Evolutionary conservation across 2,113 vertebrate species (phyloP).

Genomic region (Eublepharis macularius): DNA sequence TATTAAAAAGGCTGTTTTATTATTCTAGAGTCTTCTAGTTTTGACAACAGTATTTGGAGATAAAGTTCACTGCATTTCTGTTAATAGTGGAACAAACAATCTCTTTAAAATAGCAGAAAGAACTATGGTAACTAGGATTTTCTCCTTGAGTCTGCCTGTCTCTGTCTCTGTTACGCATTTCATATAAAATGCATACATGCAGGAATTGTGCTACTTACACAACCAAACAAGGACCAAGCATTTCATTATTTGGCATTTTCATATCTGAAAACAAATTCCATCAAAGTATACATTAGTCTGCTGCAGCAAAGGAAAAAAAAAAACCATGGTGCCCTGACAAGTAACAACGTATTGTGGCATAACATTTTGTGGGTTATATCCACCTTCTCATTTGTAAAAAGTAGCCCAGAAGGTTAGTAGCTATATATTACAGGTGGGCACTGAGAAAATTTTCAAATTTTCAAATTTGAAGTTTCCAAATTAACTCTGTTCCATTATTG

Average conservation of each 20-base stretch:
- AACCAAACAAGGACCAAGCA: not conserved
- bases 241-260: not conserved
- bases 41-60: conserved; percentile 22
- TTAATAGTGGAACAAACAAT: conserved; percentile 28
- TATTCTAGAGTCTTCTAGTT: conserved; percentile 21
- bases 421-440: too few relatives aligned
- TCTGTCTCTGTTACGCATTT: not conserved
- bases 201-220: not conserved
- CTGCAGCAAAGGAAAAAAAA: too few relatives aligned
- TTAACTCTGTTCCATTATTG: too few relatives aligned
- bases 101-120: not conserved
- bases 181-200: not conserved
- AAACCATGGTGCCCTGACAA: not conserved
- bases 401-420: not conserved
- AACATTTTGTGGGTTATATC: not conserved
- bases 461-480: too few relatives aligned
- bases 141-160: too few relatives aligned
- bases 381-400: not conserved
- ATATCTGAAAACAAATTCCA: not conserved
- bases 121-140: not conserved
- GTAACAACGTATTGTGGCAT: not conserved
- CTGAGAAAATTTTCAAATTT: too few relatives aligned
- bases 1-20: conserved; percentile 27
- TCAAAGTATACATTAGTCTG: too few relatives aligned
- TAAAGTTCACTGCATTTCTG: conserved; percentile 19